Evolutionary conservation across 2,888 invertebrate genomes (phyloP).

Genomic region (Mycalesis mineus): DNA sequence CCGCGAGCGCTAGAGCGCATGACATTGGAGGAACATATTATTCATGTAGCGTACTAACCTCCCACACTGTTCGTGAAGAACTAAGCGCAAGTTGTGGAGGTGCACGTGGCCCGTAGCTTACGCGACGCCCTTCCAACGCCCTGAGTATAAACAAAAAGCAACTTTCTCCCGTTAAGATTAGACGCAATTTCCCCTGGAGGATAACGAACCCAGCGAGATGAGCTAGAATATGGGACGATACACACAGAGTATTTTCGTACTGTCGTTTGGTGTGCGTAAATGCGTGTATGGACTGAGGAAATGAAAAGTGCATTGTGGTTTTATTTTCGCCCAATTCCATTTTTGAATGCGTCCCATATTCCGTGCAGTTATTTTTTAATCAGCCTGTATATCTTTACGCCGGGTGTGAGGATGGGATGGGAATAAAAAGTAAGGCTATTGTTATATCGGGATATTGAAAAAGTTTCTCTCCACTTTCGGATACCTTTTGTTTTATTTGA

Average conservation of each 20-base stretch:
- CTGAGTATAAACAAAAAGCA: constrained; percentile 58
- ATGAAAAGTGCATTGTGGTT: constrained; percentile 64
- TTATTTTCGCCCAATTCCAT: constrained; percentile 33
- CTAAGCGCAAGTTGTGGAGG: constrained; percentile 72
- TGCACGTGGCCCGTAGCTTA: constrained; percentile 75
- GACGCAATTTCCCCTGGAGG: constrained; percentile 59
- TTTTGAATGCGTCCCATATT: constrained; percentile 21
- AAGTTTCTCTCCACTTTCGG: constrained; percentile 50
- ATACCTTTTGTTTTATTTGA: constrained; percentile 55
- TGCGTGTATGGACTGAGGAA: constrained; percentile 43
- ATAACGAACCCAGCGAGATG: constrained; percentile 50
- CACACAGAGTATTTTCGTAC: constrained; percentile 72
- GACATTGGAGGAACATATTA: constrained; percentile 65
- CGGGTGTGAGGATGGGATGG: constrained; percentile 1
- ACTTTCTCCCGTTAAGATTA: constrained; percentile 61
- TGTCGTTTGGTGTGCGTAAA: constrained; percentile 57
- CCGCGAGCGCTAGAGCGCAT: constrained; percentile 62
- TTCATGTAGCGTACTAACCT: constrained; percentile 75
- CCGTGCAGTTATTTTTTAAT: not conserved
- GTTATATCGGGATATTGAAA: constrained; percentile 65
- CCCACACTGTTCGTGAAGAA: constrained; percentile 77
- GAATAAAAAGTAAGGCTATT: constrained; percentile 41
- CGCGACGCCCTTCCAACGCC: constrained; percentile 74
- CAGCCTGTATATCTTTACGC: constrained; percentile 45
- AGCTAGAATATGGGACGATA: constrained; percentile 70